phyloP scores from a whole-genome alignment of 1,140 invertebrate species.

The Dreissena rostriformis region DNA sequence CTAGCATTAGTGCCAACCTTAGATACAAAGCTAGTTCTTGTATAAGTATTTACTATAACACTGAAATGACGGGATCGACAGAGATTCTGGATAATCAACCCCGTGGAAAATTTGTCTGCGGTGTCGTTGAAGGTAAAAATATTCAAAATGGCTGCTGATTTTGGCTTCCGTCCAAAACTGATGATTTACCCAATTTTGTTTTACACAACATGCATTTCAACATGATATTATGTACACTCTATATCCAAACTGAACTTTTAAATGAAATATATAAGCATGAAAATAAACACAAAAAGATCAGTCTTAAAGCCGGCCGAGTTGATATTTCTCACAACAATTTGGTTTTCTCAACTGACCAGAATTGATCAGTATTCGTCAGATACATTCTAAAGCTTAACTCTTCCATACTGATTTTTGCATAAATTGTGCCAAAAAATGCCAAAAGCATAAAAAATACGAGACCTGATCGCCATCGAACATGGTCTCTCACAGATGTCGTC shows the following conservation, averaged over 20 bases:
- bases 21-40: conserved; percentile 33
- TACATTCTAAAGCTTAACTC: too few species aligned
- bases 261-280: background rate
- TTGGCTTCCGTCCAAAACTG: conserved; percentile 4
- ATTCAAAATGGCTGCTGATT: conserved; percentile 40
- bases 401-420: too few species aligned
- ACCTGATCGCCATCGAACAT: too few species aligned
- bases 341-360: background rate
- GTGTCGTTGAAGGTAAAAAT: conserved; percentile 69
- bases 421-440: too few species aligned
- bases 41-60: background rate
- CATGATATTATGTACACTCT: background rate
- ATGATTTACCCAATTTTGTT: background rate
- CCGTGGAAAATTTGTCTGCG: conserved; percentile 63
- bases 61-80: conserved; percentile 34
- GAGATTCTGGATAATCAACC: conserved; percentile 50
- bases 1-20: background rate
- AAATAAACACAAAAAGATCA: background rate
- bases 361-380: too few species aligned
- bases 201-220: background rate
- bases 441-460: too few species aligned
- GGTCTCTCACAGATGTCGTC: too few species aligned
- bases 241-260: background rate
- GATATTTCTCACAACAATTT: background rate
- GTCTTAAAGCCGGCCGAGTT: background rate